phyloP scores from a whole-genome alignment of 2,888 invertebrate genomes.

The Protonemura montana region DNA sequence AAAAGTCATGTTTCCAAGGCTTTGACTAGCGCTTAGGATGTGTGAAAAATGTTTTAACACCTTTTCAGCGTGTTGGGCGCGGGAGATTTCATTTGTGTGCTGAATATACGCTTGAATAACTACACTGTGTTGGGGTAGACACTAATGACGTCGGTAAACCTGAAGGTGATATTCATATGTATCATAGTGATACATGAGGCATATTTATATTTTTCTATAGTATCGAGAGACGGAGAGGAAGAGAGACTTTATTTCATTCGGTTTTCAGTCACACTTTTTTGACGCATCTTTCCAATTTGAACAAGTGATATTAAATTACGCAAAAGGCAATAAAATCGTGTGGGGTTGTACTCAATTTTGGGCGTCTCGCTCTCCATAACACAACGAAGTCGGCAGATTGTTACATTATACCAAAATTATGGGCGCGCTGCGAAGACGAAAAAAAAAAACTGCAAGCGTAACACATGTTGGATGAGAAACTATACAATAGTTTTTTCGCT shows the following conservation, averaged over 20 bases:
- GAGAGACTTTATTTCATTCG: not conserved
- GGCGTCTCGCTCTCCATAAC: not conserved
- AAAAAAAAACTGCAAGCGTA: not conserved
- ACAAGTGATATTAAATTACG: not conserved
- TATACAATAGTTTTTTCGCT: not conserved
- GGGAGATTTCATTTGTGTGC: not conserved
- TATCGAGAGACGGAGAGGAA: not conserved
- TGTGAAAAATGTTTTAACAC: not conserved
- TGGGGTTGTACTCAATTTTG: not conserved
- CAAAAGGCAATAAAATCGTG: not conserved
- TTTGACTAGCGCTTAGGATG: not conserved
- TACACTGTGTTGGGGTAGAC: not conserved
- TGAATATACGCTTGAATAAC: not conserved
- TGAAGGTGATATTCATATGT: not conserved
- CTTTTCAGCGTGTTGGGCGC: not conserved
- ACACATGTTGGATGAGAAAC: not conserved
- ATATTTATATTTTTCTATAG: not conserved
- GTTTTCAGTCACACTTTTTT: not conserved
- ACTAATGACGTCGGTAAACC: not conserved
- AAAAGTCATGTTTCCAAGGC: not conserved
- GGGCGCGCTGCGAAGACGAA: not conserved
- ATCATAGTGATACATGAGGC: no score
- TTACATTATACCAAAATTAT: not conserved
- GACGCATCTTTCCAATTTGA: constrained; percentile 24
- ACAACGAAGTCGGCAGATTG: not conserved